phyloP scores from a whole-genome alignment of 2,113 vertebrate species.

The Triplophysa tibetana region DNA sequence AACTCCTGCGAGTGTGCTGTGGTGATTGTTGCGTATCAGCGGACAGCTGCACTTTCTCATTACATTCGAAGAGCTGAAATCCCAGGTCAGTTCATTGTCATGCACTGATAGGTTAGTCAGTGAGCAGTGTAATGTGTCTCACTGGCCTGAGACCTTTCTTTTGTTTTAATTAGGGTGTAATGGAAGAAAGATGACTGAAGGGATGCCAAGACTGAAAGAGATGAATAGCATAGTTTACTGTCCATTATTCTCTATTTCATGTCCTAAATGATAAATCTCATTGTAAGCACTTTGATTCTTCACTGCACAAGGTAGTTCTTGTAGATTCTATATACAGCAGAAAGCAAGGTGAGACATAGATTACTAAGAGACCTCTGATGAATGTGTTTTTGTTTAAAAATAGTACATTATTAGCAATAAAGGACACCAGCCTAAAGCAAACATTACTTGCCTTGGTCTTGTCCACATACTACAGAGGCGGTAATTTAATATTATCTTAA shows the following conservation, averaged over 20 bases:
- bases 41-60: neutral
- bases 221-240: constrained; percentile 17
- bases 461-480: too few species aligned
- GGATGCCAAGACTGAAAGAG: neutral
- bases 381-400: constrained; percentile 3
- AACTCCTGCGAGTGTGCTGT: neutral
- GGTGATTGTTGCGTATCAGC: neutral
- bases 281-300: constrained; percentile 50
- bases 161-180: constrained; percentile 53
- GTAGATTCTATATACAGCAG: neutral
- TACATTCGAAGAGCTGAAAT: neutral
- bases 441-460: too few species aligned
- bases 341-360: neutral
- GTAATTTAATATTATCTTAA: too few species aligned
- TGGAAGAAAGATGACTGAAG: constrained; percentile 36
- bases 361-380: constrained; percentile 1
- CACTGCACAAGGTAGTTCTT: neutral
- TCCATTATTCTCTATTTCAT: constrained; percentile 52
- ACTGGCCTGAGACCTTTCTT: constrained; percentile 35
- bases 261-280: constrained; percentile 52
- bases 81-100: constrained; percentile 4
- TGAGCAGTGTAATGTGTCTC: constrained; percentile 41
- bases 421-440: too few species aligned
- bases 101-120: constrained; percentile 32
- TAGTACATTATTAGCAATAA: neutral